phyloP scores from a whole-genome alignment of 1,140 invertebrate genomes.

The Cepaea nemoralis region DNA sequence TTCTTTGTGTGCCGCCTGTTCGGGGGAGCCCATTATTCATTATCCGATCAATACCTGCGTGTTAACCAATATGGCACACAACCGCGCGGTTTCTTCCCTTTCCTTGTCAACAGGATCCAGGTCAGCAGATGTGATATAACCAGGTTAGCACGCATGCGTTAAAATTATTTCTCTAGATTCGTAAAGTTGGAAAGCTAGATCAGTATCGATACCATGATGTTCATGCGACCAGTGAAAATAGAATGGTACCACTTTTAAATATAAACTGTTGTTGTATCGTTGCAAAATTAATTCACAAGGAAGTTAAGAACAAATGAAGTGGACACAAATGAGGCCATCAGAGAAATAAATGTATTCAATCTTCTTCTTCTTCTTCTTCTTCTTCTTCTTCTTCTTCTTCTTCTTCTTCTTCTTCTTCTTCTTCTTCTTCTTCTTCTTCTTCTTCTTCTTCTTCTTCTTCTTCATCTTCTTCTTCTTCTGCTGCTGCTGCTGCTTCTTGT shows the following conservation, averaged over 20 bases:
- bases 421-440: neutral
- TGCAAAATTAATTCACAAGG: too few relatives aligned
- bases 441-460: neutral
- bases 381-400: neutral
- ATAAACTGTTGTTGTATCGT: too few relatives aligned
- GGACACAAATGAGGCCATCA: neutral
- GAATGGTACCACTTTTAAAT: too few relatives aligned
- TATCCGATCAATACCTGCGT: neutral
- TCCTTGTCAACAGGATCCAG: neutral
- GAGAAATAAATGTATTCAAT: neutral
- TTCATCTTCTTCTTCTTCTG: too few relatives aligned
- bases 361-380: neutral
- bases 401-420: neutral
- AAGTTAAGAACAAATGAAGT: too few relatives aligned
- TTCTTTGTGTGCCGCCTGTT: too few relatives aligned
- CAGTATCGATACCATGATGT: constrained; percentile 5
- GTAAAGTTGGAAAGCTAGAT: neutral
- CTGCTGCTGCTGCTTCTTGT: too few relatives aligned
- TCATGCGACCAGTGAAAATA: too few relatives aligned
- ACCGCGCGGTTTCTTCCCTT: too few relatives aligned
- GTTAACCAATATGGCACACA: neutral
- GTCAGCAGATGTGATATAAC: neutral
- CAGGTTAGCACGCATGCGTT: neutral
- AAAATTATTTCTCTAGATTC: neutral
- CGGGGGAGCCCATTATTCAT: too few relatives aligned